Conservation (phyloP, 2,888 invertebrate genomes). For the Lasioglossum calceatum region DNA sequence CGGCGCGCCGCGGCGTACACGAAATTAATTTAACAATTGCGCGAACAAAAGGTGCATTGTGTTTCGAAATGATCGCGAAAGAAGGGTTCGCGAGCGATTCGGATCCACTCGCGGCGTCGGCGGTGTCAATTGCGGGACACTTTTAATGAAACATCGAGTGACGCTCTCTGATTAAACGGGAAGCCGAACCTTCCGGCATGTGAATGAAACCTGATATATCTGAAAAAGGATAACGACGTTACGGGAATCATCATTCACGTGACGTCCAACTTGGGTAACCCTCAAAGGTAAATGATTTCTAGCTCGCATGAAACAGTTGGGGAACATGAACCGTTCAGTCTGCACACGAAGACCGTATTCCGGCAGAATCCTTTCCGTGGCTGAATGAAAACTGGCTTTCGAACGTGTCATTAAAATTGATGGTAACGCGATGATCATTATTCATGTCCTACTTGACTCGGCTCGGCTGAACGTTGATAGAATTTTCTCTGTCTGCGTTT, state of each 20-base stretch:
- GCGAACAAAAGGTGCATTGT: neutral
- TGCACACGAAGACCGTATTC: neutral
- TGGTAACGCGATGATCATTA: slow-evolving; percentile 13
- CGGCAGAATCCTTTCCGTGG: slow-evolving; percentile 13
- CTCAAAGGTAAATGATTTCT: slow-evolving; percentile 13
- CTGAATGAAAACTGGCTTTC: slow-evolving; percentile 15
- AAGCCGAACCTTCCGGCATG: slow-evolving; percentile 2
- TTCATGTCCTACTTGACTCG: slow-evolving; percentile 15
- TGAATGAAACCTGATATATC: slow-evolving; percentile 9
- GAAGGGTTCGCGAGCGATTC: neutral
- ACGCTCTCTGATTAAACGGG: slow-evolving; percentile 3
- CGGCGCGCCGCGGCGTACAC: neutral
- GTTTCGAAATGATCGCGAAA: neutral
- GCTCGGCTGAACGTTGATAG: neutral
- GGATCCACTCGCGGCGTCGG: neutral
- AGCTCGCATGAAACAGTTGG: slow-evolving; percentile 10
- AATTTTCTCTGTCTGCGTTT: slow-evolving; percentile 7
- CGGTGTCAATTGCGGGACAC: slow-evolving; percentile 1
- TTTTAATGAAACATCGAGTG: slow-evolving; percentile 7
- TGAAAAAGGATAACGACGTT: slow-evolving; percentile 17
- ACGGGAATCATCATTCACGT: slow-evolving; percentile 10
- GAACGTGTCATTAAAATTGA: slow-evolving; percentile 16
- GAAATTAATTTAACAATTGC: neutral
- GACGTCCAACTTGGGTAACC: slow-evolving; percentile 11
- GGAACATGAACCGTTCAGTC: slow-evolving; percentile 10